Conservation (phyloP, 2,888 invertebrate species). For the Hirudinaria manillensis region DNA sequence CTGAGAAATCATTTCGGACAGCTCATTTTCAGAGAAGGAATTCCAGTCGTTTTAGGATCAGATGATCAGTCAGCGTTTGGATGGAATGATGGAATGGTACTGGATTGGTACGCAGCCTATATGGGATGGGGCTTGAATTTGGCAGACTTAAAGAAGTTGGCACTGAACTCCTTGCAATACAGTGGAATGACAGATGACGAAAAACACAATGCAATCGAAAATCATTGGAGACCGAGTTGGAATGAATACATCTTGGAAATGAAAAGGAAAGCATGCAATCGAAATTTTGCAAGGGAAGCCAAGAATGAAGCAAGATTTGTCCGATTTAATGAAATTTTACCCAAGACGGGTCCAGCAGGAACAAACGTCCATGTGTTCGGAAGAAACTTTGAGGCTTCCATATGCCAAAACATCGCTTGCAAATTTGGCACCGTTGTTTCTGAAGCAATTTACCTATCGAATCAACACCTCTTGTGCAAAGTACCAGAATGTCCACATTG, state of each 20-base stretch:
- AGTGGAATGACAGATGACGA: slow-evolving; percentile 36
- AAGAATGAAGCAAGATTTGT: slow-evolving; percentile 13
- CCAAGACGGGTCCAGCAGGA: neutral
- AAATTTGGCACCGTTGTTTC: slow-evolving; percentile 34
- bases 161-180: slow-evolving; percentile 39
- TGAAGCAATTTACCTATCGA: slow-evolving; percentile 29
- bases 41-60: slow-evolving; percentile 40
- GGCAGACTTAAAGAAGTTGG: slow-evolving; percentile 39
- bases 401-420: slow-evolving; percentile 35
- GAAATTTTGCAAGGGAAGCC: neutral
- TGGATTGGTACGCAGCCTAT: slow-evolving; percentile 42
- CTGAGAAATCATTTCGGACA: slow-evolving; percentile 41
- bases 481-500: slow-evolving; percentile 30
- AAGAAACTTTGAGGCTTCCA: slow-evolving; percentile 37
- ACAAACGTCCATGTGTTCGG: slow-evolving; percentile 40
- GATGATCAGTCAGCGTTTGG: slow-evolving; percentile 43
- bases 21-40: slow-evolving; percentile 36
- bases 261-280: slow-evolving; percentile 36
- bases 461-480: slow-evolving; percentile 35
- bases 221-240: slow-evolving; percentile 39
- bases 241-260: slow-evolving; percentile 36
- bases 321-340: neutral
- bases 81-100: slow-evolving; percentile 38
- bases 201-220: slow-evolving; percentile 35
- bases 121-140: slow-evolving; percentile 42